Evolutionary conservation across 2,888 invertebrate genomes (phyloP).

Genomic region (Stenoptilia bipunctidactyla): DNA sequence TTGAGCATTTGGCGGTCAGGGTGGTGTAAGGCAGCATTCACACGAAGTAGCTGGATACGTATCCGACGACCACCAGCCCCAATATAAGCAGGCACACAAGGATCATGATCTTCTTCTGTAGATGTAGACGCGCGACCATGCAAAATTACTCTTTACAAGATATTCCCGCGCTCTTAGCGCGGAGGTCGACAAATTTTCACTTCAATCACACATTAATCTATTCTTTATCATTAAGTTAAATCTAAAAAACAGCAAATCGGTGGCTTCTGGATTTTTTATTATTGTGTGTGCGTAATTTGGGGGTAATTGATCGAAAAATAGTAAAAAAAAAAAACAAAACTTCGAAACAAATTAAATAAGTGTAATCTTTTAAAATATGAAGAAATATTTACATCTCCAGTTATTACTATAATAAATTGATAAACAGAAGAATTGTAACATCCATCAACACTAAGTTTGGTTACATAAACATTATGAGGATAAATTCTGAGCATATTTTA

Average conservation of each 20-base stretch:
- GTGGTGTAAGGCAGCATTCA: constrained; percentile 43
- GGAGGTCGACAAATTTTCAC: constrained; percentile 22
- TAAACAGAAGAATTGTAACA: background rate
- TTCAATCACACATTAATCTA: constrained; percentile 13
- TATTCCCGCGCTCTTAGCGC: constrained; percentile 26
- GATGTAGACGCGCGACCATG: constrained; percentile 45
- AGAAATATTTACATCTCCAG: constrained; percentile 65
- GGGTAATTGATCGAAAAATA: constrained; percentile 17
- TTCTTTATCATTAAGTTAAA: too few relatives aligned
- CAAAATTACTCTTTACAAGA: constrained; percentile 53
- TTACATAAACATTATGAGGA: background rate
- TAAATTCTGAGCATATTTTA: background rate
- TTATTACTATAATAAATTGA: constrained; percentile 11
- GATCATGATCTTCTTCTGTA: constrained; percentile 93
- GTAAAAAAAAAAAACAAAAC: constrained; percentile 38
- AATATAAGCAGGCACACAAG: constrained; percentile 89
- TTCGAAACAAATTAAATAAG: constrained; percentile 61
- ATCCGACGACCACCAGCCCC: constrained; percentile 83
- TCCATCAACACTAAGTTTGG: too few relatives aligned
- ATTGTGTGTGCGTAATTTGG: constrained; percentile 57
- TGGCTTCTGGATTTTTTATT: constrained; percentile 9
- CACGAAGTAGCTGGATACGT: constrained; percentile 73
- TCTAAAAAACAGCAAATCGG: too few relatives aligned
- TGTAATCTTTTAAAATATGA: constrained; percentile 54
- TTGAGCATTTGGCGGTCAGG: constrained; percentile 43